phyloP scores from a whole-genome alignment of 2,888 invertebrate genomes.

The Erannis defoliaria region DNA sequence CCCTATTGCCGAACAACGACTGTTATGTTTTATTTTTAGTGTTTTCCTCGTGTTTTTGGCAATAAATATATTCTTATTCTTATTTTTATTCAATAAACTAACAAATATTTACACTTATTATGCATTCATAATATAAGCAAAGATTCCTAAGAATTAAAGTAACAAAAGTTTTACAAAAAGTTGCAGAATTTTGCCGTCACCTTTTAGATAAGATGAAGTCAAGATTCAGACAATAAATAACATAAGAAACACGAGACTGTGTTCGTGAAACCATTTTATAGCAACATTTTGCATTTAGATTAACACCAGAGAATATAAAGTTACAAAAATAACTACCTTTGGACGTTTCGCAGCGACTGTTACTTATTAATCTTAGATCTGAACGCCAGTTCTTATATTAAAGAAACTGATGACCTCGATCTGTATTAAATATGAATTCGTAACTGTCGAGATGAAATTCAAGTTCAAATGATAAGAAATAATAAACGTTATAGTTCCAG shows the following conservation, averaged over 20 bases:
- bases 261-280: slow-evolving; percentile 42
- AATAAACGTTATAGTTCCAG: slow-evolving; percentile 20
- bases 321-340: slow-evolving; percentile 31
- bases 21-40: too few species aligned
- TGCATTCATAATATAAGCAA: too few species aligned
- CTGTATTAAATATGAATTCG: slow-evolving; percentile 26
- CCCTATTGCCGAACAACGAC: too few species aligned
- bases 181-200: slow-evolving; percentile 38
- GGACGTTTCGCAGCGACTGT: background rate
- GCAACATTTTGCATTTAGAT: slow-evolving; percentile 34
- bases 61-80: too few species aligned
- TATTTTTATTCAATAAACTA: too few species aligned
- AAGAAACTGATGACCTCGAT: slow-evolving; percentile 34
- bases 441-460: slow-evolving; percentile 25
- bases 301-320: slow-evolving; percentile 1
- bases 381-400: slow-evolving; percentile 11
- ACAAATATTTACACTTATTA: too few species aligned
- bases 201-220: slow-evolving; percentile 55
- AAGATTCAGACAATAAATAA: slow-evolving; percentile 60
- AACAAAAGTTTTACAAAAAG: background rate
- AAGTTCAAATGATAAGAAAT: slow-evolving; percentile 18
- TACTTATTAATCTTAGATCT: slow-evolving; percentile 13
- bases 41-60: too few species aligned
- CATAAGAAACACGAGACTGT: slow-evolving; percentile 46
- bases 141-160: background rate